Evolutionary conservation across 35 echinoderm and acorn worm genomes (phyloP).

Genomic region (Lytechinus pictus): DNA sequence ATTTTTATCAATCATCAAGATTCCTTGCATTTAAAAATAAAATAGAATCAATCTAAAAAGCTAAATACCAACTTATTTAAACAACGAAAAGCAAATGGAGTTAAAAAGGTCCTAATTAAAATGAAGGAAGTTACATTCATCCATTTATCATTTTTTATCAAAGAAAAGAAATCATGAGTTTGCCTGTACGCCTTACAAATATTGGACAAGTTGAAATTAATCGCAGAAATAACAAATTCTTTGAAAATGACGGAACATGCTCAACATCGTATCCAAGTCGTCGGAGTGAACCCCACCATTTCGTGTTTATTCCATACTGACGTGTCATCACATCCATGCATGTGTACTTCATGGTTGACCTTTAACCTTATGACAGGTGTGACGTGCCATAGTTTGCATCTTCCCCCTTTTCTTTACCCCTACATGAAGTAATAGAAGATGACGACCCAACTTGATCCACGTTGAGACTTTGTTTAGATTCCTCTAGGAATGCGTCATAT

Average conservation of each 20-base stretch:
- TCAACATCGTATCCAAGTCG: background rate
- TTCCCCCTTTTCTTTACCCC: background rate
- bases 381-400: constrained; percentile 28
- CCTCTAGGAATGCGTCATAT: background rate
- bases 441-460: background rate
- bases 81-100: too few relatives aligned
- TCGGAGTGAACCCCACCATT: background rate
- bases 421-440: background rate
- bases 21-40: too few relatives aligned
- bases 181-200: background rate
- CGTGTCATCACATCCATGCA: constrained; percentile 39
- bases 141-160: too few relatives aligned
- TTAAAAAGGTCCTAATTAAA: too few relatives aligned
- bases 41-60: too few relatives aligned
- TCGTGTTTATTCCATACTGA: background rate
- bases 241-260: background rate
- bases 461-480: background rate
- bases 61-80: too few relatives aligned
- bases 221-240: background rate
- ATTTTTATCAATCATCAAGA: too few relatives aligned
- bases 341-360: constrained; percentile 21
- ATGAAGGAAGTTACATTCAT: too few relatives aligned
- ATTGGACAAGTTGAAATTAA: background rate
- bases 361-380: background rate
- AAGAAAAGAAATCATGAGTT: background rate